These are phyloP conservation scores for Panurus biarmicus DNA, from an alignment of 2,113 vertebrate species.

Conservation along the genomic window DNA sequence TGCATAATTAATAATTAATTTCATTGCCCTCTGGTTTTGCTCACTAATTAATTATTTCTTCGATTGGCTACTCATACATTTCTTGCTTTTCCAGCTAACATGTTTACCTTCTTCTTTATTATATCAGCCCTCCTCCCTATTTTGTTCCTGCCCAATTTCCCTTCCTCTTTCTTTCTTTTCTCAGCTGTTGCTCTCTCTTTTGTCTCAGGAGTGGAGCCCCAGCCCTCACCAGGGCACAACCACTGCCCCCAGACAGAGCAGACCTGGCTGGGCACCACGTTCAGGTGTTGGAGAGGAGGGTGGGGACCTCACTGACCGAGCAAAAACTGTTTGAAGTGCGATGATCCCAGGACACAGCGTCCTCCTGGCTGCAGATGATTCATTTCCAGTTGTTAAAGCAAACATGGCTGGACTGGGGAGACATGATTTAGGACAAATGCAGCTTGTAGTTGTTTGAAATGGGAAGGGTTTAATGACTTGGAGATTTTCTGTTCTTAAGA, in stretches of 20 bases:
- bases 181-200: neutral
- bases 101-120: neutral
- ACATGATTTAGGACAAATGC: neutral
- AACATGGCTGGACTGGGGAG: neutral
- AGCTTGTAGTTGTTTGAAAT: neutral
- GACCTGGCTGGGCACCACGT: rapidly evolving
- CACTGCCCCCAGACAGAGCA: neutral
- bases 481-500: neutral
- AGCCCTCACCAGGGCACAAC: neutral
- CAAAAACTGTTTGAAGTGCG: neutral
- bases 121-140: neutral
- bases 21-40: neutral
- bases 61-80: neutral
- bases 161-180: neutral
- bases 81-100: neutral
- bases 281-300: neutral
- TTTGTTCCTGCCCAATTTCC: neutral
- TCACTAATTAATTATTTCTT: constrained; percentile 24
- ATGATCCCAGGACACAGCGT: neutral
- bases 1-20: constrained; percentile 18
- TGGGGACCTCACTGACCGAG: neutral
- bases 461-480: neutral
- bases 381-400: neutral
- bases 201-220: neutral
- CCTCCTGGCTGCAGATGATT: neutral